phyloP scores from a whole-genome alignment of 1,140 invertebrate genomes.

The Reticulitermes speratus region DNA sequence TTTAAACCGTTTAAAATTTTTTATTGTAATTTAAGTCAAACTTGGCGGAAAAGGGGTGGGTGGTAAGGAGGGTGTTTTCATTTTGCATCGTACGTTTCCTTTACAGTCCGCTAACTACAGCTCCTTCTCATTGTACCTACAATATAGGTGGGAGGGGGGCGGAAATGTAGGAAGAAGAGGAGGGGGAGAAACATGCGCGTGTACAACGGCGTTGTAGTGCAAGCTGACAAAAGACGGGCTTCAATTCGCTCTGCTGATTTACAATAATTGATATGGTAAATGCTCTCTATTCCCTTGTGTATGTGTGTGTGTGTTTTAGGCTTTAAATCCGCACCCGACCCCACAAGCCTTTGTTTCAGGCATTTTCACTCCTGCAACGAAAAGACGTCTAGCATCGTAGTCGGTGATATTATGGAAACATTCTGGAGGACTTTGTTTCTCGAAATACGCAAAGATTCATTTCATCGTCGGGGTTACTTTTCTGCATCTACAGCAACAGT shows the following conservation, averaged over 20 bases:
- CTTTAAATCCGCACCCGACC: background rate
- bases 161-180: background rate
- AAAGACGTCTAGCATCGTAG: background rate
- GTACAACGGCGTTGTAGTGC: background rate
- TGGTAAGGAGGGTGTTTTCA: background rate
- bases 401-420: background rate
- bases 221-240: background rate
- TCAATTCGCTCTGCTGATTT: background rate
- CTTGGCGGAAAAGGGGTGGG: background rate
- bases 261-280: background rate
- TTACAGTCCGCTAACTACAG: background rate
- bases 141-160: no score
- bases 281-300: background rate
- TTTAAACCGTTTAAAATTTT: constrained; percentile 1
- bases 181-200: background rate
- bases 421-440: background rate
- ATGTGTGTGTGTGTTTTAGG: background rate
- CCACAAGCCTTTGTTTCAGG: background rate
- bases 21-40: background rate
- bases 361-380: background rate
- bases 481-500: background rate
- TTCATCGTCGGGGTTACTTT: background rate
- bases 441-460: background rate
- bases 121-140: background rate
- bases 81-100: background rate